Percentiles rank a stretch among this genome's conserved stretches.
Evolutionary conservation across 2,888 invertebrate species (phyloP).

Genomic region (Ectobius pallidus): DNA sequence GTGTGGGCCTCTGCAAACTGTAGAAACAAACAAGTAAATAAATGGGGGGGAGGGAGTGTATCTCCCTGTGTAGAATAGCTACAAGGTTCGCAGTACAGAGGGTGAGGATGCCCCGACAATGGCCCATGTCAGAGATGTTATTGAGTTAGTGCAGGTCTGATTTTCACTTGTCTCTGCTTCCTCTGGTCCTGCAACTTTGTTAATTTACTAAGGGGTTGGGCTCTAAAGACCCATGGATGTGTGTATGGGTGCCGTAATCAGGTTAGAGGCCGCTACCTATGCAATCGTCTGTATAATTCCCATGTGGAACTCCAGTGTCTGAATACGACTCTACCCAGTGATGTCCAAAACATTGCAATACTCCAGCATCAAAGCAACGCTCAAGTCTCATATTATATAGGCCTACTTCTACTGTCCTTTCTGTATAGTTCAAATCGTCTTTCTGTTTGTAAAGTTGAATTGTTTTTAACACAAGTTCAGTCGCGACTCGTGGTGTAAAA

Average conservation of each 20-base stretch:
- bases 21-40: too few relatives aligned
- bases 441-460: too few relatives aligned
- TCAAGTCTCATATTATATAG: too few relatives aligned
- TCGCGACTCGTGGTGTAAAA: too few relatives aligned
- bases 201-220: conserved; percentile 12
- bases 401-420: too few relatives aligned
- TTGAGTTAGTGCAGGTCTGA: conserved; percentile 41
- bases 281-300: conserved; percentile 14
- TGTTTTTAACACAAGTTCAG: too few relatives aligned
- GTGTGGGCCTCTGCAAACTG: too few relatives aligned
- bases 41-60: too few relatives aligned
- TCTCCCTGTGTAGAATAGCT: too few relatives aligned
- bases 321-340: neutral
- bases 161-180: conserved; percentile 39
- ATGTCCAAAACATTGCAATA: conserved; percentile 10
- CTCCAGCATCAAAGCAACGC: too few relatives aligned
- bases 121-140: conserved; percentile 22
- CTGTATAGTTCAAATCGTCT: too few relatives aligned
- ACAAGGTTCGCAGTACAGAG: neutral
- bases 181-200: conserved; percentile 16
- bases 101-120: neutral
- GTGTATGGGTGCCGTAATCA: neutral
- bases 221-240: conserved; percentile 10
- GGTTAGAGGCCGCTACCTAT: neutral
- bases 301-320: neutral